Percentiles rank a stretch among this genome's conserved stretches.
Conservation (phyloP, 2,113 vertebrate genomes). For the Hemichromis elongatus region DNA sequence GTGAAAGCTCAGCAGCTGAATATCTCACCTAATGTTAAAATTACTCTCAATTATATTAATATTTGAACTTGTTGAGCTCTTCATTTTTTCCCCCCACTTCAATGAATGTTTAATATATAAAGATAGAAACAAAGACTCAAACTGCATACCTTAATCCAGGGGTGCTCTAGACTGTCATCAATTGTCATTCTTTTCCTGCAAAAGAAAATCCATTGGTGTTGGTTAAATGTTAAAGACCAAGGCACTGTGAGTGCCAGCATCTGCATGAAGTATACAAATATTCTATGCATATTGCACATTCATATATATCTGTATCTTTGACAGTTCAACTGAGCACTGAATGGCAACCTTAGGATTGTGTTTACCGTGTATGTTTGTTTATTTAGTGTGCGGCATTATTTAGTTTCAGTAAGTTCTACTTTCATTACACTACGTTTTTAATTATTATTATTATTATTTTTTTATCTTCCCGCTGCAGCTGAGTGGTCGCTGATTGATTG, state of each 20-base stretch:
- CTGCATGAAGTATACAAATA: background rate
- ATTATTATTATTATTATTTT: no score
- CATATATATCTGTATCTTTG: background rate
- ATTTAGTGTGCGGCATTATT: background rate
- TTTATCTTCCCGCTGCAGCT: background rate
- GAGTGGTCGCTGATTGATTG: background rate
- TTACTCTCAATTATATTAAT: background rate
- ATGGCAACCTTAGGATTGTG: no score
- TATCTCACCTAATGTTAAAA: background rate
- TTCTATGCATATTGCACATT: background rate
- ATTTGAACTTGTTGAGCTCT: background rate
- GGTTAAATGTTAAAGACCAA: background rate
- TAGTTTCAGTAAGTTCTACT: background rate
- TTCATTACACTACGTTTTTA: background rate
- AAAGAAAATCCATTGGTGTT: background rate
- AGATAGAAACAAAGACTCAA: background rate
- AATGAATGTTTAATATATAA: background rate
- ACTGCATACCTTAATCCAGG: constrained; percentile 91
- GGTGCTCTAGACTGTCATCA: constrained; percentile 89
- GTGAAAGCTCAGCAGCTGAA: background rate
- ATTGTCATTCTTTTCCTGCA: constrained; percentile 94
- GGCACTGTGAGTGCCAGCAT: background rate
- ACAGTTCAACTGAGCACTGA: no score
- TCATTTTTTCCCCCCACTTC: background rate
- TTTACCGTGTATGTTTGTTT: accelerated